Percentiles rank a stretch among this genome's conserved stretches.
Evolutionary conservation across 2,888 invertebrate genomes (phyloP).

Genomic region (Platycheirus rosarum): DNA sequence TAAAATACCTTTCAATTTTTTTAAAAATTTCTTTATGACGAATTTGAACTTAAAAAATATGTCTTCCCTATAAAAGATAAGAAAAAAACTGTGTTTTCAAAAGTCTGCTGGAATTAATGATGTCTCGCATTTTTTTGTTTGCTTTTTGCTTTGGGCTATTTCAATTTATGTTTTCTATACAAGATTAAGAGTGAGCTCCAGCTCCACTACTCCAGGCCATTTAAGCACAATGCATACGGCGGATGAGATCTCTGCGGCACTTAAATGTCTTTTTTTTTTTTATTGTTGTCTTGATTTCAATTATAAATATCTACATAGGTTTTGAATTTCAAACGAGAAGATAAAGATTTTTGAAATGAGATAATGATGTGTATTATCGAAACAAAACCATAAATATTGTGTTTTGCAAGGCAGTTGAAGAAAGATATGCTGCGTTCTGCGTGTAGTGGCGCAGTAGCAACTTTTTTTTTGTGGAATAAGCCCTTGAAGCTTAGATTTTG

Average conservation of each 20-base stretch:
- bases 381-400: too few species aligned
- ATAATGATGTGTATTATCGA: too few species aligned
- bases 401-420: too few species aligned
- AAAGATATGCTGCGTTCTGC: too few species aligned
- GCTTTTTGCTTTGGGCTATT: background rate
- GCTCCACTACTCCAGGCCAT: background rate
- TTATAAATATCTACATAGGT: slow-evolving; percentile 6
- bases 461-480: too few species aligned
- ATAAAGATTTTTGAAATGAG: background rate
- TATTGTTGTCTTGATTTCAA: slow-evolving; percentile 19
- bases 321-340: slow-evolving; percentile 6
- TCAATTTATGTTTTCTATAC: slow-evolving; percentile 25
- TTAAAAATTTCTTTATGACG: too few species aligned
- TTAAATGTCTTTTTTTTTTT: background rate
- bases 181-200: too few species aligned
- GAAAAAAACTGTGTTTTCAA: background rate
- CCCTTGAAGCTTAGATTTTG: too few species aligned
- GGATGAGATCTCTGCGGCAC: background rate
- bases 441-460: too few species aligned
- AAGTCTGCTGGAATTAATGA: background rate
- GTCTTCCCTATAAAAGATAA: background rate
- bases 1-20: too few species aligned
- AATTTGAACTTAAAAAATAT: background rate
- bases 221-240: slow-evolving; percentile 8
- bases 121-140: background rate